These are phyloP conservation scores for Epirrhoe alternata DNA, from an alignment of 2,888 invertebrate genomes.

Conservation along the genomic window DNA sequence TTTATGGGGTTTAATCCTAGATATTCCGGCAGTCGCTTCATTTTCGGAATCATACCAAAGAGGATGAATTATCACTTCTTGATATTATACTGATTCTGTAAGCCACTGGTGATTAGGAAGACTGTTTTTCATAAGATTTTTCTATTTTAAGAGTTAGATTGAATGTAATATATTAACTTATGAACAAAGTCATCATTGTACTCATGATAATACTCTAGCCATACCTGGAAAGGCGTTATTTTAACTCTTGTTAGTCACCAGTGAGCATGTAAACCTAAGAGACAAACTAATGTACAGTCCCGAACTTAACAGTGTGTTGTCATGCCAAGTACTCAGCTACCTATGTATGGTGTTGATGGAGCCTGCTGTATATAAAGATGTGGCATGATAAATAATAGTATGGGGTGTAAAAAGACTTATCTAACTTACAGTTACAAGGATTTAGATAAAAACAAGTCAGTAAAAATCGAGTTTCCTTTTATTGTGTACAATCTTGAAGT, in stretches of 20 bases:
- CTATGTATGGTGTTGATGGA: not conserved
- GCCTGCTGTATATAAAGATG: not conserved
- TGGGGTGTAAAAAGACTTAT: constrained; percentile 30
- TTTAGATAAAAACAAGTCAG: constrained; percentile 23
- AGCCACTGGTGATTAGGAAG: constrained; percentile 8
- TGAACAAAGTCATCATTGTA: too few relatives aligned
- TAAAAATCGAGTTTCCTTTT: constrained; percentile 38
- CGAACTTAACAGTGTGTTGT: constrained; percentile 1
- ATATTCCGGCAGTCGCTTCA: constrained; percentile 6
- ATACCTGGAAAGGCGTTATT: not conserved
- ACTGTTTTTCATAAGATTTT: not conserved
- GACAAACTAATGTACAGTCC: constrained; percentile 4
- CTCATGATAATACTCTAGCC: not conserved
- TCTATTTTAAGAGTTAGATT: not conserved
- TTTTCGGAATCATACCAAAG: constrained; percentile 27
- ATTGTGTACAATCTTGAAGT: constrained; percentile 38
- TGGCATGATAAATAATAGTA: constrained; percentile 13
- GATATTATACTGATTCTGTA: constrained; percentile 10
- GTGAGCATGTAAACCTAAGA: constrained; percentile 4
- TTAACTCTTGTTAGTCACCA: constrained; percentile 14
- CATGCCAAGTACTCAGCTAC: not conserved
- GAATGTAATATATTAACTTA: not conserved
- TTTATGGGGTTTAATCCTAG: not conserved
- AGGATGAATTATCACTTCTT: constrained; percentile 33
- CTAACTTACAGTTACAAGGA: constrained; percentile 19